A percentile compares a stretch with the other conserved stretches of the same genome.
Evolutionary conservation across 2,888 invertebrate genomes (phyloP).

Genomic region (Epinotia bilunana): DNA sequence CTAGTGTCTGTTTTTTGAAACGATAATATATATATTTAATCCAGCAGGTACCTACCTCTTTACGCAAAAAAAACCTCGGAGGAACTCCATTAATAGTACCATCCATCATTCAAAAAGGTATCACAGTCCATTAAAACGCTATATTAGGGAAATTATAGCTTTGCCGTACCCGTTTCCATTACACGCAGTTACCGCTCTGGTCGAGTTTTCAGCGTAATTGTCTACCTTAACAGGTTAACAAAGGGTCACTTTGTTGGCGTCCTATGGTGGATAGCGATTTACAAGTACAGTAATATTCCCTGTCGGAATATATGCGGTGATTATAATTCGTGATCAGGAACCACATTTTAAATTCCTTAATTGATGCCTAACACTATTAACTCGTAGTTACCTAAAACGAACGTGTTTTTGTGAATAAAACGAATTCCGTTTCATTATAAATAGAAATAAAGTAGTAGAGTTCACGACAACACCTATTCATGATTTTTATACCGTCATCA

Average conservation of each 20-base stretch:
- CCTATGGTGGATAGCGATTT: not conserved
- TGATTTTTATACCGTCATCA: not conserved
- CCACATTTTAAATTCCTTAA: no score
- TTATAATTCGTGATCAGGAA: no score
- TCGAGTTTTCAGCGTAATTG: conserved; percentile 22
- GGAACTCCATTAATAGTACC: conserved; percentile 32
- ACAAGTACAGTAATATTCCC: not conserved
- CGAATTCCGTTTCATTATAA: no score
- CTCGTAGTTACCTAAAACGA: no score
- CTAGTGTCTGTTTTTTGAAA: no score
- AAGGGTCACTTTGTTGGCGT: conserved; percentile 21
- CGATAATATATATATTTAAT: no score
- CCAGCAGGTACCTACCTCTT: no score
- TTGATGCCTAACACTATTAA: no score
- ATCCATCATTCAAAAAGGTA: conserved; percentile 42
- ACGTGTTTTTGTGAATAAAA: no score
- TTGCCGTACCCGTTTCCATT: conserved; percentile 21
- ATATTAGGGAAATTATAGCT: conserved; percentile 36
- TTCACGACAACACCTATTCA: no score
- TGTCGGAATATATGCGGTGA: no score
- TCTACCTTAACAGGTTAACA: conserved; percentile 28
- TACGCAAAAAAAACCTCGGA: not conserved
- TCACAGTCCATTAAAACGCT: conserved; percentile 41
- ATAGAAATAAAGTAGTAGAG: no score
- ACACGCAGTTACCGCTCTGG: conserved; percentile 10